phyloP scores from a whole-genome alignment of 2,888 invertebrate genomes.

The Eueremaeus valkanovi region DNA sequence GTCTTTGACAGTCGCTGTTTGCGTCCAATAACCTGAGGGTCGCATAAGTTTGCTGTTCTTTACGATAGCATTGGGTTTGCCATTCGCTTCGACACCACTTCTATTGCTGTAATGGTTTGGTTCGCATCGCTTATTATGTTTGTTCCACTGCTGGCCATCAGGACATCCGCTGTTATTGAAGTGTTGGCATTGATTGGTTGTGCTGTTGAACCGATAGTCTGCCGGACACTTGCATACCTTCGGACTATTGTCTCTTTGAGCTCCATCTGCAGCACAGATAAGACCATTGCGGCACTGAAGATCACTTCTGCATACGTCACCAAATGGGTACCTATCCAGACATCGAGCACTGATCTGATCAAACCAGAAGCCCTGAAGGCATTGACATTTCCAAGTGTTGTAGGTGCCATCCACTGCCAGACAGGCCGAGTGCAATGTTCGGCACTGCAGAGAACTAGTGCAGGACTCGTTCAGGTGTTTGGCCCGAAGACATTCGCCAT shows the following conservation, averaged over 20 bases:
- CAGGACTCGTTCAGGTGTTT: neutral
- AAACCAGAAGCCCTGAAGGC: slow-evolving; percentile 12
- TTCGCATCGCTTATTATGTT: slow-evolving; percentile 32
- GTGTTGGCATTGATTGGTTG: slow-evolving; percentile 19
- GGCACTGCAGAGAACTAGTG: slow-evolving; percentile 8
- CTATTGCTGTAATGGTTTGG: slow-evolving; percentile 28
- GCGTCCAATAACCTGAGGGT: slow-evolving; percentile 1
- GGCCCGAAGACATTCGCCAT: neutral
- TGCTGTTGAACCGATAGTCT: slow-evolving; percentile 1
- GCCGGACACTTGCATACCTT: slow-evolving; percentile 18
- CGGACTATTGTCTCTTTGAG: neutral
- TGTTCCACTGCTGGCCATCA: slow-evolving; percentile 35
- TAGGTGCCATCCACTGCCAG: neutral
- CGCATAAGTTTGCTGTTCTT: slow-evolving; percentile 18
- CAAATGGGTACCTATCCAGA: neutral
- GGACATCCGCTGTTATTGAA: slow-evolving; percentile 38
- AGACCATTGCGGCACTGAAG: neutral
- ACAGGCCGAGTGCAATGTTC: neutral
- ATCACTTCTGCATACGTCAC: neutral
- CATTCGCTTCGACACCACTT: neutral
- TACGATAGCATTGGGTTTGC: neutral
- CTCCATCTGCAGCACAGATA: neutral
- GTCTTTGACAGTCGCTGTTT: neutral
- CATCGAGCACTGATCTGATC: neutral
- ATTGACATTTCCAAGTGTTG: slow-evolving; percentile 19